These are phyloP conservation scores for Steinernema khuongi DNA, from an alignment of 1,140 invertebrate species.

Conservation along the genomic window DNA sequence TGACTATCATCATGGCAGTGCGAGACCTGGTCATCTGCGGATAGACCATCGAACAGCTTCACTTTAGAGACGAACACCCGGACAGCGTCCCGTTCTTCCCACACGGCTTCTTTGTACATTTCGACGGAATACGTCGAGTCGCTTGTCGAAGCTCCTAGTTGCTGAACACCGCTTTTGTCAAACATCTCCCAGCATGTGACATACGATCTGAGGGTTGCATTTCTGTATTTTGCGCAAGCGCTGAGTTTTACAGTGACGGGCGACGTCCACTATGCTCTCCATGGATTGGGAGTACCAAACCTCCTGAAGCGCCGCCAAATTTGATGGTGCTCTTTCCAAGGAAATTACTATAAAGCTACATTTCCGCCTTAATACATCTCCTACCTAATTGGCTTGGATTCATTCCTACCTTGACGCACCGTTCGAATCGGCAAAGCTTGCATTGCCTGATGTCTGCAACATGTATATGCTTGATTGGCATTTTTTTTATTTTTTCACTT, in stretches of 20 bases:
- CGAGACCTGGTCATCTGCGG: neutral
- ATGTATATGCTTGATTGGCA: too few relatives aligned
- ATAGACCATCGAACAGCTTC: neutral
- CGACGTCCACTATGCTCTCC: neutral
- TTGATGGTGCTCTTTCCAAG: too few relatives aligned
- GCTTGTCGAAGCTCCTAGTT: neutral
- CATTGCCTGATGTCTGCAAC: neutral
- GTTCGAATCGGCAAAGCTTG: neutral
- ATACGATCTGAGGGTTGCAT: neutral
- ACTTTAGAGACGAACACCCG: neutral
- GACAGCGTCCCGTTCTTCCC: neutral
- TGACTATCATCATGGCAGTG: neutral
- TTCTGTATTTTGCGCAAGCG: neutral
- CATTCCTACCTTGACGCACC: neutral
- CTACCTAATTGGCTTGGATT: neutral
- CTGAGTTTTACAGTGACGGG: neutral
- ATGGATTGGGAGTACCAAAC: too few relatives aligned
- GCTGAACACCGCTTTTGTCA: neutral
- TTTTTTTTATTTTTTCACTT: neutral
- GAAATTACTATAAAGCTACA: too few relatives aligned
- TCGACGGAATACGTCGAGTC: neutral
- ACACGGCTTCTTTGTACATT: neutral
- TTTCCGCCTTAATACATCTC: too few relatives aligned
- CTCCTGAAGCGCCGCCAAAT: too few relatives aligned
- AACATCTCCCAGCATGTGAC: neutral